Evolutionary conservation across 2,888 invertebrate genomes (phyloP).

Genomic region (Julus scanicus): DNA sequence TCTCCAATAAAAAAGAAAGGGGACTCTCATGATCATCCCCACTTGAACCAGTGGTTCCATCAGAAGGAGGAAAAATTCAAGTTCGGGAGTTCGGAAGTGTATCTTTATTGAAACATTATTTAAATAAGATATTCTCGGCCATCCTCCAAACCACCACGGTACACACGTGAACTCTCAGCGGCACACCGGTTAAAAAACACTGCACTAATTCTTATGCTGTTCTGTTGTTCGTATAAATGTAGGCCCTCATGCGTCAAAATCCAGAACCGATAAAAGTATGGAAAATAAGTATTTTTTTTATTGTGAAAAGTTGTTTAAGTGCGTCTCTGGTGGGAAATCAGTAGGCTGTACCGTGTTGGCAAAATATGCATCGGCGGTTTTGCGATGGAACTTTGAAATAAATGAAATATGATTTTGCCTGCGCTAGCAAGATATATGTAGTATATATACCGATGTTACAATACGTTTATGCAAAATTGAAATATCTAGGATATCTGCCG

Average conservation of each 20-base stretch:
- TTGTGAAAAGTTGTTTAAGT: not conserved
- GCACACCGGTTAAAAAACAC: too few species aligned
- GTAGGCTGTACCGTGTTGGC: not conserved
- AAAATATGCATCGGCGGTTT: not conserved
- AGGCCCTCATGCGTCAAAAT: not conserved
- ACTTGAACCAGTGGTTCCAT: too few species aligned
- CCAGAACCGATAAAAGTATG: not conserved
- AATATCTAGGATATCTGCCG: not conserved
- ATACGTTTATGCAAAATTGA: not conserved
- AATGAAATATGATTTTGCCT: conserved; percentile 25
- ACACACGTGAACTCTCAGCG: too few species aligned
- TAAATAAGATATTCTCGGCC: too few species aligned
- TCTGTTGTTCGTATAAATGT: not conserved
- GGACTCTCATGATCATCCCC: too few species aligned
- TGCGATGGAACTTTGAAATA: conserved; percentile 13
- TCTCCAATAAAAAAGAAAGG: too few species aligned
- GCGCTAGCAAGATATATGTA: not conserved
- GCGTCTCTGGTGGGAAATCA: not conserved
- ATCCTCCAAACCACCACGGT: too few species aligned
- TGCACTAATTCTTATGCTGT: too few species aligned
- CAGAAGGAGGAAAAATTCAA: too few species aligned
- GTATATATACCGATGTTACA: not conserved
- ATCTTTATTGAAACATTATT: too few species aligned
- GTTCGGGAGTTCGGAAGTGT: too few species aligned
- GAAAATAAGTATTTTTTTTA: not conserved